Base-by-base conservation (phyloP, 2,113 vertebrate species). In the Ellobius talpinus region DNA sequence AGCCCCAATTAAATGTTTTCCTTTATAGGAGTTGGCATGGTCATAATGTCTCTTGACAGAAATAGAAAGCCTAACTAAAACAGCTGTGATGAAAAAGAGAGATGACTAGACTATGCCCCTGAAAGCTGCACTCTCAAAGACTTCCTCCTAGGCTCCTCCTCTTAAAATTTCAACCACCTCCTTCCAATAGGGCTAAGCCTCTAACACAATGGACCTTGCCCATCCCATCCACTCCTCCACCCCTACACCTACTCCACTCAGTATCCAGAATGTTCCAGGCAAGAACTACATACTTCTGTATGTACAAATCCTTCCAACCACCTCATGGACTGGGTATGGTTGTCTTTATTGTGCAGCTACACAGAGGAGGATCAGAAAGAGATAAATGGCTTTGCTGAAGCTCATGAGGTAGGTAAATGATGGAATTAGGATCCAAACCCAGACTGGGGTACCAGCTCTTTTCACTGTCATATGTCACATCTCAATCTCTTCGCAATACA, bases 401-500 rank as follows among this genome's bases (percentile, higher is more conserved):
- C 31, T 86, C 77, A 29, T 5, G 63, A 4, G 76, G 21, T 11
- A 39, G 79, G 39, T 77, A 88, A 85, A 1, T 55, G 29, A 93
- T n/a, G 24, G 7, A 90, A 87, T 90, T 66, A 88, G 45, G 68
- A 72, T 45, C 17, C 42, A 91, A 63, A 68, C 17, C 24, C 45
- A 94, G 33, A 77, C 42, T 90, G 26, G 12, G 66, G 12, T 58
- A 65, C 26, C 84, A 77, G 88, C 86, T 95, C 47, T 93, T 86
- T 90, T 92, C 36, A 39, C 52, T 42, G 29, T 3, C 73, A 7
- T 1, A 39, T 5, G 12, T 31, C 63, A 8, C 9, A 21, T 82
- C 77, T 92, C 74, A 5, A 52, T 65, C 78, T 42, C 45, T 87
- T 86, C 72, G 61, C 91, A 95, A 95, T 72, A 68, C 24, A 95